A percentile compares a stretch with the other conserved stretches of the same genome.
phyloP scores from a whole-genome alignment of 2,113 vertebrate species.

The Rynchops niger region DNA sequence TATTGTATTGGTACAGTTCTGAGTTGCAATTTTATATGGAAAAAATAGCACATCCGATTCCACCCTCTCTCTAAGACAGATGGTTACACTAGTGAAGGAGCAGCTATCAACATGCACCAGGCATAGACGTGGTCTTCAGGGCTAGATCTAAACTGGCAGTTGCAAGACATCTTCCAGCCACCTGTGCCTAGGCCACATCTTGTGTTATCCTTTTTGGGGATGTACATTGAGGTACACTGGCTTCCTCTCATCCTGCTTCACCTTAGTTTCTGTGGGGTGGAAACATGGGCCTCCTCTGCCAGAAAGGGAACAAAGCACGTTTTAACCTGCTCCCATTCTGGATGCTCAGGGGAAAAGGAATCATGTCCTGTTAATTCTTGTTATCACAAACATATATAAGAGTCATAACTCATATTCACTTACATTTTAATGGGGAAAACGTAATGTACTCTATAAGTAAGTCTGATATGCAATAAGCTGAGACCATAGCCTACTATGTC shows the following conservation, averaged over 20 bases:
- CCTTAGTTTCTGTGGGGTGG: background rate
- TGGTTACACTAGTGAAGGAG: background rate
- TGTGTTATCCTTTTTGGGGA: background rate
- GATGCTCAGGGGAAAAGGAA: background rate
- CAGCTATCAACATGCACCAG: background rate
- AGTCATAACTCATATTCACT: background rate
- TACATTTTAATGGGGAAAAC: background rate
- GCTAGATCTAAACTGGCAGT: background rate
- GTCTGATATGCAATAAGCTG: background rate
- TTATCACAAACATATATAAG: background rate
- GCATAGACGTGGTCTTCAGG: background rate
- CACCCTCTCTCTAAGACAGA: background rate
- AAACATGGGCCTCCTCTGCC: background rate
- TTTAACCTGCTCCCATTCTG: background rate
- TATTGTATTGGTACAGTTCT: background rate
- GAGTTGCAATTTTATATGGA: background rate
- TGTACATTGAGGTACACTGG: background rate
- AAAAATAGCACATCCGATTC: background rate
- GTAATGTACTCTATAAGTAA: background rate
- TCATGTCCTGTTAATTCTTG: background rate
- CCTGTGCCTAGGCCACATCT: rapidly evolving
- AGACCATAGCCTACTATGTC: background rate
- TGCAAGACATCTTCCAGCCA: background rate
- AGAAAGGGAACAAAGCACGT: background rate
- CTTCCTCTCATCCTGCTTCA: background rate